Percentiles rank a stretch among this genome's conserved stretches.
Evolutionary conservation across 30 jellyfish, hydroid and myxozoan species (phyloP).

Genomic region (Cassiopea xamachana): DNA sequence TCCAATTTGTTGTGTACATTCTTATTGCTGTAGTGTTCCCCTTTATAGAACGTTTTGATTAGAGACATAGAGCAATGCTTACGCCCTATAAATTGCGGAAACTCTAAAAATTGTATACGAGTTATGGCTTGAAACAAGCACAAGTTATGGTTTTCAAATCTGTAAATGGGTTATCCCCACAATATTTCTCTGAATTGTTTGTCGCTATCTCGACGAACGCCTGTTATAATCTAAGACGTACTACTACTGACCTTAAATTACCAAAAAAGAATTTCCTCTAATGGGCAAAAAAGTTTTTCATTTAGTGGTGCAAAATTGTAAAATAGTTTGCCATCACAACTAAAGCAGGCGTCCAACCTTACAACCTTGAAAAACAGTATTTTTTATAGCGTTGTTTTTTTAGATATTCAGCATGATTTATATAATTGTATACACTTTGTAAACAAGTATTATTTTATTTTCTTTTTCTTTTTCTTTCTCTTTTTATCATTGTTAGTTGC

Average conservation of each 20-base stretch:
- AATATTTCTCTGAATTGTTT: slow-evolving; percentile 15
- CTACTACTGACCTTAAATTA: slow-evolving; percentile 26
- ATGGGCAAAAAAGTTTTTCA: slow-evolving; percentile 15
- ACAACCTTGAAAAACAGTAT: slow-evolving; percentile 16
- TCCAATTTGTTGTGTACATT: no score
- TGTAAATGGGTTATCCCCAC: slow-evolving; percentile 24
- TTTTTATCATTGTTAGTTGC: neutral
- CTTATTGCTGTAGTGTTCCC: no score
- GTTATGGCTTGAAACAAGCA: no score
- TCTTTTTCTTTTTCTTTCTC: neutral
- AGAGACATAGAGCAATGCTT: no score
- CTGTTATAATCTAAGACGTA: slow-evolving; percentile 22
- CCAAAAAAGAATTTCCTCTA: slow-evolving; percentile 17
- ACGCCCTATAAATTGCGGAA: no score
- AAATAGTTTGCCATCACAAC: slow-evolving; percentile 13
- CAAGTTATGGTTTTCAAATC: slow-evolving; percentile 10
- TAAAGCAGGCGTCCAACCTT: slow-evolving; percentile 17
- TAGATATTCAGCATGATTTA: no score
- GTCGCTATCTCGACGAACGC: slow-evolving; percentile 25
- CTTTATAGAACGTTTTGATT: no score
- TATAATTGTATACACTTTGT: neutral
- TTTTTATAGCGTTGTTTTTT: neutral
- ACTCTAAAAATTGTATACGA: no score
- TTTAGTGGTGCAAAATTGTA: slow-evolving; percentile 3
- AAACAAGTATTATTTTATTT: neutral